Percentiles rank a stretch among this genome's conserved stretches.
phyloP scores from a whole-genome alignment of 2,797 vertebrate species.

The Hylomyscus alleni region DNA sequence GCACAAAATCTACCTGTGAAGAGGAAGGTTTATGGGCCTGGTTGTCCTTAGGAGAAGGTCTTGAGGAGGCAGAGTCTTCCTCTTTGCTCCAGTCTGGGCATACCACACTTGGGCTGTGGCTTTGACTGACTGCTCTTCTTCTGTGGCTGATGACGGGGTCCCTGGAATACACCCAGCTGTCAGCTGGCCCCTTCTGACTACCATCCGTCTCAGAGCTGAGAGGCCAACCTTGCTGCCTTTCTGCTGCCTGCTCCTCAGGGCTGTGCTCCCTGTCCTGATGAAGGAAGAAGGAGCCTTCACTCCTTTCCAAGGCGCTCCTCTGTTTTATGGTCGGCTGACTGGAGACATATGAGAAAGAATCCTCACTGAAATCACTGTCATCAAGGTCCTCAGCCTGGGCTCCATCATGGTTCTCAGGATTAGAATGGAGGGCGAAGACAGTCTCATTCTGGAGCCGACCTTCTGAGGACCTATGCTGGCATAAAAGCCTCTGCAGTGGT shows the following conservation, averaged over 20 bases:
- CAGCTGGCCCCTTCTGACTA: constrained; percentile 54
- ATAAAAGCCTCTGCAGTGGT: constrained; percentile 87
- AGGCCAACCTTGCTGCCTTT: constrained; percentile 77
- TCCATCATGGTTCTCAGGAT: constrained; percentile 77
- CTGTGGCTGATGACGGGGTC: constrained; percentile 32
- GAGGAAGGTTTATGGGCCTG: constrained; percentile 90
- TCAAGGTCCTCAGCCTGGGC: constrained; percentile 88
- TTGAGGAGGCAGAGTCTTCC: constrained; percentile 61
- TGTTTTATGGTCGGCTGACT: constrained; percentile 80
- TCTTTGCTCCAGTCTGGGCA: constrained; percentile 80
- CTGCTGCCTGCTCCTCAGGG: constrained; percentile 60
- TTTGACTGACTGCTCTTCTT: constrained; percentile 31
- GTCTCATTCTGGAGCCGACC: constrained; percentile 76
- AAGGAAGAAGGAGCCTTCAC: constrained; percentile 89
- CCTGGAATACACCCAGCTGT: constrained; percentile 71
- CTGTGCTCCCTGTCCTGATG: constrained; percentile 81
- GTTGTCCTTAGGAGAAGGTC: constrained; percentile 72
- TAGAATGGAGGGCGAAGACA: not conserved
- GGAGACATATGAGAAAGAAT: constrained; percentile 89
- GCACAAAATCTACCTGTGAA: constrained; percentile 79
- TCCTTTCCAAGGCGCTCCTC: constrained; percentile 70
- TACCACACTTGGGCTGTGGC: constrained; percentile 21
- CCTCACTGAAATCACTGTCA: constrained; percentile 92
- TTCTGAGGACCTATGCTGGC: constrained; percentile 81
- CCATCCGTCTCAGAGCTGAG: constrained; percentile 73